A percentile compares a stretch with the other conserved stretches of the same genome.
Evolutionary conservation across 2,888 invertebrate genomes (phyloP).

Genomic region (Idaea straminata): DNA sequence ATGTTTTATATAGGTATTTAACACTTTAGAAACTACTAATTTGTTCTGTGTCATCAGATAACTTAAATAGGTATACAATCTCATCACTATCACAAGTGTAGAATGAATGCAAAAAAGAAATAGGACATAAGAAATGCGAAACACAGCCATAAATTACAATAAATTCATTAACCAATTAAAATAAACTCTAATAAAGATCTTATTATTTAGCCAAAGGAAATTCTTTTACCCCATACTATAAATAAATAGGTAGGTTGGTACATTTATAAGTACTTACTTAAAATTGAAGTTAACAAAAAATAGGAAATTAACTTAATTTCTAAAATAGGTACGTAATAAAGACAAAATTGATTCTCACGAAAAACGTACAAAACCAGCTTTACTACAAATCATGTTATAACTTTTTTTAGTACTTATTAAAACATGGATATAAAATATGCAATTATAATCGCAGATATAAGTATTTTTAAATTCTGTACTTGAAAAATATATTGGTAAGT

Average conservation of each 20-base stretch:
- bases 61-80: conserved; percentile 5
- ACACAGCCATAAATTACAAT: conserved; percentile 32
- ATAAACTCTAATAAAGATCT: neutral
- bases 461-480: too few species aligned
- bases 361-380: too few species aligned
- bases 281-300: neutral
- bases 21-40: neutral
- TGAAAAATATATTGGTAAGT: too few species aligned
- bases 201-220: neutral
- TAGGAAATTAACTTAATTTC: neutral
- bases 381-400: too few species aligned
- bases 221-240: neutral
- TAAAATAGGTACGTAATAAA: neutral
- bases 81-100: conserved; percentile 6
- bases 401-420: too few species aligned
- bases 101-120: neutral
- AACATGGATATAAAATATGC: too few species aligned
- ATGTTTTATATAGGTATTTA: neutral
- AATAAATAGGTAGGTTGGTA: neutral
- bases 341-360: neutral
- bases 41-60: neutral
- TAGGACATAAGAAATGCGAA: conserved; percentile 26
- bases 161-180: neutral
- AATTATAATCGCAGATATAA: too few species aligned
- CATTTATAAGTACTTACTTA: neutral